Base-by-base conservation (phyloP, 2,888 invertebrate species). In the Cartodere bifasciata region DNA sequence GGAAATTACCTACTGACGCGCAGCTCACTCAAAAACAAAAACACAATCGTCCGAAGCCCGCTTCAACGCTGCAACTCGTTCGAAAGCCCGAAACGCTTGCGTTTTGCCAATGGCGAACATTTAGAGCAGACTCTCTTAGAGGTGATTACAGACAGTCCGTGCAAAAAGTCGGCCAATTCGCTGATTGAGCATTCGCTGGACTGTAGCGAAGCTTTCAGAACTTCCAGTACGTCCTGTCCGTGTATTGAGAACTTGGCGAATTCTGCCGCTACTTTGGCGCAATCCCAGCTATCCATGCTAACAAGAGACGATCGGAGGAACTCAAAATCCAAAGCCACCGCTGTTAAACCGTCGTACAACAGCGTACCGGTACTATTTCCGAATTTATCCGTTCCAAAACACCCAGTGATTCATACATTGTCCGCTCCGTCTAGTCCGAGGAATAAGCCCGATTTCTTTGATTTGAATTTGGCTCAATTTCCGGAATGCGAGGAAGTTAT, bases 21-120 rank as follows among this genome's bases (percentile, higher is more conserved):
- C 13, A 76, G 76, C 38, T 83, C 83, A 0, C 56, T 84, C 22
- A 84, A 83, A 50, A 77, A 71, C 39, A 72, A 71, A 45, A 70
- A 67, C 37, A 65, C 72, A 49, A 43, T 52, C 56, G 69, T 63
- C 48, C 67, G 52, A 51, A 73, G 56, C 48, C 67, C 45, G 35
- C 61, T 62, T 50, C 70, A 61, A 46, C 68, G 84, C 34, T 84
- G 83, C 42, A 77, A 80, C 43, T 85, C 84, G 54, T 68, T 82
- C 48, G 85, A 86, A 57, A 85, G 85, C 38, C 84, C 85, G 28
- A 86, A 86, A 55, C 75, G 80, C 45, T 60, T 86, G 35, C 66
- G 86, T 37, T 86, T 85, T 50, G 84, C 82, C 2, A 72, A 27
- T 14, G 45, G 41, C 4, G 45, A 47, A 15, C 46, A 44, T 16